These are phyloP conservation scores for Mythimna vitellina DNA, from an alignment of 2,888 invertebrate genomes.

Conservation along the genomic window DNA sequence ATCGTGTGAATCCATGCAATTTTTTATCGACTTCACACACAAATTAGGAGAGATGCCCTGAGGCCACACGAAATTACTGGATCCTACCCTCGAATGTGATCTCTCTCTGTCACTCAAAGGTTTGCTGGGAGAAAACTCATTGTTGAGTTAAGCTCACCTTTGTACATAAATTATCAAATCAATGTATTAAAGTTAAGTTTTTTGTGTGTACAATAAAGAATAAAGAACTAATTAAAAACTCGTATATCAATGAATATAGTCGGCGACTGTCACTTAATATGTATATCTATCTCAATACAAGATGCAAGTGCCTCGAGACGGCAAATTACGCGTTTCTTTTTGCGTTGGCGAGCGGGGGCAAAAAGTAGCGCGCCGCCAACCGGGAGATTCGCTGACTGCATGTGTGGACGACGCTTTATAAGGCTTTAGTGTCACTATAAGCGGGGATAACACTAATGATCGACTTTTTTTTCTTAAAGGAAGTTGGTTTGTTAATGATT, in stretches of 20 bases:
- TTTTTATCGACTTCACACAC: slow-evolving; percentile 13
- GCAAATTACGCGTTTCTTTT: slow-evolving; percentile 58
- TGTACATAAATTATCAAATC: no score
- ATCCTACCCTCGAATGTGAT: no score
- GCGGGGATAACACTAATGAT: slow-evolving; percentile 3
- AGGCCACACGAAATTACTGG: neutral
- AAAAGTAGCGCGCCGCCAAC: slow-evolving; percentile 38
- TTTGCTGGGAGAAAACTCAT: no score
- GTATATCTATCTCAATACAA: slow-evolving; percentile 38
- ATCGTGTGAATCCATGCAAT: neutral
- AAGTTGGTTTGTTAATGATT: no score
- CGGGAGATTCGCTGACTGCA: slow-evolving; percentile 31
- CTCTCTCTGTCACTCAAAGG: no score
- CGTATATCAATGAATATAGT: slow-evolving; percentile 28
- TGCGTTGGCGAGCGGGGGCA: slow-evolving; percentile 33
- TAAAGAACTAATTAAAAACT: slow-evolving; percentile 2
- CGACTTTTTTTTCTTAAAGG: no score
- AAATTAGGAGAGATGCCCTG: slow-evolving; percentile 1
- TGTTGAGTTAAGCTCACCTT: no score
- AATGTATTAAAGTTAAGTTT: no score
- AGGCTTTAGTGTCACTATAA: slow-evolving; percentile 1
- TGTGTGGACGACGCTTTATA: slow-evolving; percentile 35
- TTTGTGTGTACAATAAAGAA: no score
- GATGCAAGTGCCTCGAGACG: slow-evolving; percentile 40
- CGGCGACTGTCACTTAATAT: slow-evolving; percentile 25